phyloP scores from a whole-genome alignment of 2,113 vertebrate genomes.

The Phoenicopterus ruber region DNA sequence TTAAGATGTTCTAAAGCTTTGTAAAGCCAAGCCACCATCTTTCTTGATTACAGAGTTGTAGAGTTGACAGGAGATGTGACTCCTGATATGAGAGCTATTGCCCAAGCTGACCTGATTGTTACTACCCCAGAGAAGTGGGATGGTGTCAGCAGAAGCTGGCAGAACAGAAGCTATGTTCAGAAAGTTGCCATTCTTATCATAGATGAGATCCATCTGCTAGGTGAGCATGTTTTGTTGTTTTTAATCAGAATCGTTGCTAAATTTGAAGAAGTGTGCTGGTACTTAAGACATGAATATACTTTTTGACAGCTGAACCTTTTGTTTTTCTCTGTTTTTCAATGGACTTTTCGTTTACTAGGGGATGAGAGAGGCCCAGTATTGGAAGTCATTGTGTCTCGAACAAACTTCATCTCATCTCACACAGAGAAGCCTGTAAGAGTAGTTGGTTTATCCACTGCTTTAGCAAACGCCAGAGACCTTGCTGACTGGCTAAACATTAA shows the following conservation, averaged over 20 bases:
- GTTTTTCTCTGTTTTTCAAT: slow-evolving; percentile 6
- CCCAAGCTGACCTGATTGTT: slow-evolving; percentile 94
- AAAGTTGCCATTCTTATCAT: slow-evolving; percentile 97
- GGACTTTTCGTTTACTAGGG: slow-evolving; percentile 71
- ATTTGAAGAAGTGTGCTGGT: background rate
- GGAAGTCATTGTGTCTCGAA: slow-evolving; percentile 97
- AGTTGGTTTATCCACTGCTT: slow-evolving; percentile 95
- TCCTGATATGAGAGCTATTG: slow-evolving; percentile 93
- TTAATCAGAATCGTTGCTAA: background rate
- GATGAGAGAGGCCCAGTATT: slow-evolving; percentile 96
- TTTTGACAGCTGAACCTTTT: background rate
- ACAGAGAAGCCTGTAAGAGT: slow-evolving; percentile 89
- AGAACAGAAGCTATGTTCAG: slow-evolving; percentile 95
- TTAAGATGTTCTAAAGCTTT: background rate
- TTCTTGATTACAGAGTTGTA: slow-evolving; percentile 83
- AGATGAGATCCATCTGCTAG: slow-evolving; percentile 96
- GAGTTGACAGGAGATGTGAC: slow-evolving; percentile 96
- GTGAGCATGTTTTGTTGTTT: slow-evolving; percentile 66
- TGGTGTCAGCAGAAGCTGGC: slow-evolving; percentile 96
- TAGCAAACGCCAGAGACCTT: slow-evolving; percentile 96
- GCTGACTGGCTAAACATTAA: slow-evolving; percentile 95
- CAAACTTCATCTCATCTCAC: slow-evolving; percentile 98
- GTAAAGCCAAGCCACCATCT: background rate
- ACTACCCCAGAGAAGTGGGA: slow-evolving; percentile 99
- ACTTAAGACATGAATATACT: background rate